These are phyloP conservation scores for Lordiphosa stackelbergi DNA, from an alignment of 1,140 invertebrate species.

Conservation along the genomic window DNA sequence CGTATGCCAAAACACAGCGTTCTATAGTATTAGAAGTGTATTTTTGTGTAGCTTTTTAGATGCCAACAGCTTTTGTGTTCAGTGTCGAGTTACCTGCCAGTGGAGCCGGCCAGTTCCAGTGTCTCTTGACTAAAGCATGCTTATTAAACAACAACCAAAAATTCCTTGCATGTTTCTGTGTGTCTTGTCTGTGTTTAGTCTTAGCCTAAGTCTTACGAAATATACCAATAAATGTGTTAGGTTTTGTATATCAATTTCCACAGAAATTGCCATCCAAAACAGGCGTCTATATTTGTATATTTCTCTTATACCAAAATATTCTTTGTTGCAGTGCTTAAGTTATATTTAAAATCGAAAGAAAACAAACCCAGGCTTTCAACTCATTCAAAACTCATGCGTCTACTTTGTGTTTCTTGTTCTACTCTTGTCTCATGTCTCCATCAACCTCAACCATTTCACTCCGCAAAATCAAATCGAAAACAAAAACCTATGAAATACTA, in stretches of 20 bases:
- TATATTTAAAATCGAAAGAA: slow-evolving; percentile 30
- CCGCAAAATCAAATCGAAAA: slow-evolving; percentile 22
- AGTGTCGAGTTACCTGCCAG: slow-evolving; percentile 45
- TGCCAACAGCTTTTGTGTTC: slow-evolving; percentile 50
- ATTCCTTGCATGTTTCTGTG: slow-evolving; percentile 52
- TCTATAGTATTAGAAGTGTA: slow-evolving; percentile 39
- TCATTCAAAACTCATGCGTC: slow-evolving; percentile 55
- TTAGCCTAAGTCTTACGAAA: slow-evolving; percentile 43
- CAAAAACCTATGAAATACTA: slow-evolving; percentile 78
- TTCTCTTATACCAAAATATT: slow-evolving; percentile 39
- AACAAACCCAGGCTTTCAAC: slow-evolving; percentile 16
- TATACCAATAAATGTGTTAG: slow-evolving; percentile 56
- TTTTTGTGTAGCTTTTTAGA: slow-evolving; percentile 46
- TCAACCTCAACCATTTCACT: slow-evolving; percentile 20
- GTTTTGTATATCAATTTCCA: slow-evolving; percentile 57
- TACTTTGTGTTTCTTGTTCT: slow-evolving; percentile 65
- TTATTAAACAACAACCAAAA: slow-evolving; percentile 11
- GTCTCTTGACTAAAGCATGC: slow-evolving; percentile 50
- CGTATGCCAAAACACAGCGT: slow-evolving; percentile 24
- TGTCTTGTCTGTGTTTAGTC: slow-evolving; percentile 44
- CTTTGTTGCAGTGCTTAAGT: slow-evolving; percentile 67
- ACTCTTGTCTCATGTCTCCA: slow-evolving; percentile 36
- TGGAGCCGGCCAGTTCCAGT: slow-evolving; percentile 22
- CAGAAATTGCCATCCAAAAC: slow-evolving; percentile 54
- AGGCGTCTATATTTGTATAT: slow-evolving; percentile 55